Conservation (phyloP, 2,113 vertebrate genomes). For the Brachyistius frenatus region DNA sequence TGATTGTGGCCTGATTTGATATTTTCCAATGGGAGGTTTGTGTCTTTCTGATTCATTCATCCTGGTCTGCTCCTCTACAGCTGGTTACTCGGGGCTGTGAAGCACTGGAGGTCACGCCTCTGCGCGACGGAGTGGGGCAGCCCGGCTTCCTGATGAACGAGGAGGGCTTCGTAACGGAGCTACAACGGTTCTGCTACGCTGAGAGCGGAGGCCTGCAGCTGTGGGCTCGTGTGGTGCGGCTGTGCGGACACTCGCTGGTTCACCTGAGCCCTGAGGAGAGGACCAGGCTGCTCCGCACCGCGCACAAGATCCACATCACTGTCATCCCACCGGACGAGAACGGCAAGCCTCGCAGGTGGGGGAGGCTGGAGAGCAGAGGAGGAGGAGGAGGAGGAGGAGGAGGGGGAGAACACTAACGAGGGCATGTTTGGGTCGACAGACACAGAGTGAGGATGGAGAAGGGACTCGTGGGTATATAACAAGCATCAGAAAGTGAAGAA, state of each 20-base stretch:
- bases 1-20: not conserved
- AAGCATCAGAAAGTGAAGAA: constrained; percentile 16
- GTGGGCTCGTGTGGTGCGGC: constrained; percentile 88
- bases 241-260: constrained; percentile 88
- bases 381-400: not conserved
- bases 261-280: constrained; percentile 84
- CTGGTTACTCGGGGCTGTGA: constrained; percentile 92
- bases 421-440: constrained; percentile 26
- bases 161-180: constrained; percentile 90
- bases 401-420: constrained; percentile 6
- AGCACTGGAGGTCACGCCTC: constrained; percentile 88
- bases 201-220: constrained; percentile 90
- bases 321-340: constrained; percentile 91
- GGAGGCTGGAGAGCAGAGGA: constrained; percentile 4
- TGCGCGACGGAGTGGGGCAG: constrained; percentile 90
- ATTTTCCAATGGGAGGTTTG: not conserved
- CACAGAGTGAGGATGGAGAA: constrained; percentile 13
- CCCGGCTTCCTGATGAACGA: constrained; percentile 90
- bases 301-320: constrained; percentile 92
- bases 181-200: constrained; percentile 91
- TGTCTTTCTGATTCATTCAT: constrained; percentile 14
- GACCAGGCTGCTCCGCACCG: constrained; percentile 84
- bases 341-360: constrained; percentile 92
- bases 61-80: constrained; percentile 65
- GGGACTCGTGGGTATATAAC: constrained; percentile 1